Conservation (phyloP, 2,888 invertebrate genomes). For the Oligia fasciuncula region DNA sequence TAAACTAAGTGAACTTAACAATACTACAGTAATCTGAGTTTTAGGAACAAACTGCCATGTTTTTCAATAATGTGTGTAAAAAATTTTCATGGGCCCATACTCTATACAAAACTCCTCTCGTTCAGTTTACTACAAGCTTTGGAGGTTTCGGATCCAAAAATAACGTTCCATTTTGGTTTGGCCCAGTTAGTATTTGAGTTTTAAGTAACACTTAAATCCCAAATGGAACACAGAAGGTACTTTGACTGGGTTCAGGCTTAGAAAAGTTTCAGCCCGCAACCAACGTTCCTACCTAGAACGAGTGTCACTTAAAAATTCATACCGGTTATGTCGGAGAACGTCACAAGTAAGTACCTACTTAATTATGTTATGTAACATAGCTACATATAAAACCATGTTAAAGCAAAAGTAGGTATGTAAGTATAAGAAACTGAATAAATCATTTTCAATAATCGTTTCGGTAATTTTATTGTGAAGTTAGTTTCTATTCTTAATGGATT, state of each 20-base stretch:
- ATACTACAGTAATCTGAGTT: neutral
- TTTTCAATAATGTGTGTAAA: neutral
- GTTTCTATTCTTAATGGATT: neutral
- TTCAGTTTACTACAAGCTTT: neutral
- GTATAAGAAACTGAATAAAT: too few species aligned
- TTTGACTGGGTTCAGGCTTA: neutral
- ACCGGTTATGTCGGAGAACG: neutral
- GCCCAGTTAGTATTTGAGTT: constrained; percentile 6
- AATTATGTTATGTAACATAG: neutral
- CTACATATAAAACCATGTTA: neutral
- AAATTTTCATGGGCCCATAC: neutral
- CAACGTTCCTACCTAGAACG: neutral
- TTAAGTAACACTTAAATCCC: neutral
- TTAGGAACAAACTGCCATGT: neutral
- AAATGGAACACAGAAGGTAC: neutral
- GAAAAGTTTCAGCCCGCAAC: constrained; percentile 17
- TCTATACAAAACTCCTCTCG: neutral
- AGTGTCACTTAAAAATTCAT: neutral
- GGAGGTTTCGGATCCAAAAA: neutral
- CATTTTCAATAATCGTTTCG: too few species aligned
- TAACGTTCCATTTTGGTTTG: neutral
- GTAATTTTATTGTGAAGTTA: neutral
- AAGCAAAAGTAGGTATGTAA: neutral
- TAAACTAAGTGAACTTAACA: neutral
- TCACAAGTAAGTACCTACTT: neutral